Conservation (phyloP, 2,113 vertebrate species). For the Aramus guarauna region DNA sequence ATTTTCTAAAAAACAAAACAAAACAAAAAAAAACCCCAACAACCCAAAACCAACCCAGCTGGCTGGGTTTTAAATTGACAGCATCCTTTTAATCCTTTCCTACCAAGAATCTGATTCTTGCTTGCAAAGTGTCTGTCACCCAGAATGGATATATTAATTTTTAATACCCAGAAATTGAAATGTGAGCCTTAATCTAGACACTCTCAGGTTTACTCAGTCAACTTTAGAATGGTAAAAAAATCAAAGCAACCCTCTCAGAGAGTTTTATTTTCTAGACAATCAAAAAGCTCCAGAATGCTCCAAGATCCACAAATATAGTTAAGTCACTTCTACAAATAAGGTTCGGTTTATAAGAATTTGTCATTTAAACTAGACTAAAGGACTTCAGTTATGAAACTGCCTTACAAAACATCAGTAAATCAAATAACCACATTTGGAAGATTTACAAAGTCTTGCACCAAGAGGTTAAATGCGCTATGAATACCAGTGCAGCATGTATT, state of each 20-base stretch:
- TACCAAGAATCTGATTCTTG: background rate
- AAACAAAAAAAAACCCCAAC: no score
- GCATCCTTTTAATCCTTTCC: background rate
- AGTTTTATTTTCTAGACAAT: slow-evolving; percentile 59
- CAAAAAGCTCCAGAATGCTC: slow-evolving; percentile 34
- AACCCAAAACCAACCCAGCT: background rate
- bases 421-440: background rate
- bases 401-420: slow-evolving; percentile 52
- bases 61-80: background rate
- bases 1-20: background rate
- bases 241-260: slow-evolving; percentile 36
- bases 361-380: slow-evolving; percentile 16
- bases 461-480: background rate
- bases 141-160: background rate
- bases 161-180: background rate
- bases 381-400: slow-evolving; percentile 34
- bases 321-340: slow-evolving; percentile 34
- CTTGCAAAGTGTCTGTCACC: background rate
- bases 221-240: background rate
- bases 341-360: background rate
- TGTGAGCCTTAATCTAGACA: background rate
- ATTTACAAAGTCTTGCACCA: slow-evolving; percentile 34
- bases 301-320: slow-evolving; percentile 31
- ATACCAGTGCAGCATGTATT: background rate
- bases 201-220: background rate